phyloP scores from a whole-genome alignment of 2,113 vertebrate species.

The Candoia aspera region DNA sequence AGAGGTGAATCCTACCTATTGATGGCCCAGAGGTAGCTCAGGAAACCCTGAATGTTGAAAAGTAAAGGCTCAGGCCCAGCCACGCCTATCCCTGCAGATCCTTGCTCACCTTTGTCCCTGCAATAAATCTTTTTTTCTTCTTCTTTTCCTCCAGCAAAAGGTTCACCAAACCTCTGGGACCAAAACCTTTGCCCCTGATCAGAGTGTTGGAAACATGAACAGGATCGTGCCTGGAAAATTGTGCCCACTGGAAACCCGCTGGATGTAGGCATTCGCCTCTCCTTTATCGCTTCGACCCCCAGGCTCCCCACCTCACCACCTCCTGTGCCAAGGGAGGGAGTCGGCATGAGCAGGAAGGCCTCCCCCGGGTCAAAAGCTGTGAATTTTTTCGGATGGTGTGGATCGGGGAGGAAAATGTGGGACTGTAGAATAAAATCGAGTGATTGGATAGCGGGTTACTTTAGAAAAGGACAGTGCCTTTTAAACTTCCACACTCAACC shows the following conservation, averaged over 20 bases:
- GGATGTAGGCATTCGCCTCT: not conserved
- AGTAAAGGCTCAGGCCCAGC: too few species aligned
- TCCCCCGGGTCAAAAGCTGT: not conserved
- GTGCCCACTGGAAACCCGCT: not conserved
- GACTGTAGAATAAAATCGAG: too few species aligned
- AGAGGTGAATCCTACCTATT: too few species aligned
- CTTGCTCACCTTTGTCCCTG: too few species aligned
- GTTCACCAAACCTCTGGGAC: conserved; percentile 73
- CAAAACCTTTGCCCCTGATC: conserved; percentile 87
- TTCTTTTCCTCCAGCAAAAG: conserved; percentile 71
- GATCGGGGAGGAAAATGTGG: not conserved
- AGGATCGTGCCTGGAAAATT: not conserved
- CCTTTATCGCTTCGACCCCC: not conserved
- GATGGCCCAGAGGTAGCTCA: too few species aligned
- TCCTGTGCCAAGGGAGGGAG: not conserved
- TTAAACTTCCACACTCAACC: not conserved
- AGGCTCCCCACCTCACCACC: too few species aligned
- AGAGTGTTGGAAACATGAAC: conserved; percentile 87
- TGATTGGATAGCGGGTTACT: not conserved
- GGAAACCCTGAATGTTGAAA: too few species aligned
- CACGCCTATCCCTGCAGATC: too few species aligned
- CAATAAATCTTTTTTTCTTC: too few species aligned
- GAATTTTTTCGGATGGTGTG: not conserved
- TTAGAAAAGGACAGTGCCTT: not conserved
- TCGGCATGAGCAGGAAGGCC: too few species aligned